Evolutionary conservation across 2,888 invertebrate genomes (phyloP).

Genomic region (Pycnomerus fuliginosus): DNA sequence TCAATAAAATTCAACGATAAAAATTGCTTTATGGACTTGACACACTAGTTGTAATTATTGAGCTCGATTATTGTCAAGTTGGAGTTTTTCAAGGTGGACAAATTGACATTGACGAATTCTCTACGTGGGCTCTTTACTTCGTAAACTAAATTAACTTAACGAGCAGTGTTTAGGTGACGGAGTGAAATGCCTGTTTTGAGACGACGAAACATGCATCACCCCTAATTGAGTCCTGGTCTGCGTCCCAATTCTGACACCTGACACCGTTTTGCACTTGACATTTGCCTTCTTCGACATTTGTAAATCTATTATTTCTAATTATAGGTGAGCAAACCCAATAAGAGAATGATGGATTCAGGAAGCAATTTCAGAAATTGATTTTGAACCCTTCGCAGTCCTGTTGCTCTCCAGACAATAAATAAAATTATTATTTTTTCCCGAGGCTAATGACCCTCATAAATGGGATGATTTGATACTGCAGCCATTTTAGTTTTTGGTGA

Average conservation of each 20-base stretch:
- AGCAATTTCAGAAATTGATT: too few species aligned
- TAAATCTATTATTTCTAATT: too few species aligned
- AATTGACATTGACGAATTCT: conserved; percentile 39
- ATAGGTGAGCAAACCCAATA: too few species aligned
- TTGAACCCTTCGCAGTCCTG: too few species aligned
- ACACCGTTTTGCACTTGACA: conserved; percentile 48
- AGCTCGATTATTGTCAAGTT: not conserved
- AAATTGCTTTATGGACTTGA: conserved; percentile 40
- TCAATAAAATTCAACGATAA: conserved; percentile 42
- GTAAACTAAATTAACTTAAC: conserved; percentile 40
- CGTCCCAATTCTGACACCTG: conserved; percentile 46
- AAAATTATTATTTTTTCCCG: too few species aligned
- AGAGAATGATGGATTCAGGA: too few species aligned
- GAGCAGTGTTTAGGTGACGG: conserved; percentile 46
- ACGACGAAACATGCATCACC: conserved; percentile 45
- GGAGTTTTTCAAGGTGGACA: conserved; percentile 11
- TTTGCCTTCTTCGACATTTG: conserved; percentile 44
- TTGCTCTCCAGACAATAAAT: too few species aligned
- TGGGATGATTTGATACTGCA: too few species aligned
- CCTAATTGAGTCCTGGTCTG: conserved; percentile 45
- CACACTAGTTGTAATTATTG: too few species aligned
- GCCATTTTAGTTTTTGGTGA: too few species aligned
- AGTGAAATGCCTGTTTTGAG: conserved; percentile 45
- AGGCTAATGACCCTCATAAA: too few species aligned
- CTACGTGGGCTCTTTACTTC: conserved; percentile 32